Evolutionary conservation across 2,113 vertebrate genomes (phyloP), one percentile per base, ranked within the genome.

Genomic region (Eurypyga helias): DNA sequence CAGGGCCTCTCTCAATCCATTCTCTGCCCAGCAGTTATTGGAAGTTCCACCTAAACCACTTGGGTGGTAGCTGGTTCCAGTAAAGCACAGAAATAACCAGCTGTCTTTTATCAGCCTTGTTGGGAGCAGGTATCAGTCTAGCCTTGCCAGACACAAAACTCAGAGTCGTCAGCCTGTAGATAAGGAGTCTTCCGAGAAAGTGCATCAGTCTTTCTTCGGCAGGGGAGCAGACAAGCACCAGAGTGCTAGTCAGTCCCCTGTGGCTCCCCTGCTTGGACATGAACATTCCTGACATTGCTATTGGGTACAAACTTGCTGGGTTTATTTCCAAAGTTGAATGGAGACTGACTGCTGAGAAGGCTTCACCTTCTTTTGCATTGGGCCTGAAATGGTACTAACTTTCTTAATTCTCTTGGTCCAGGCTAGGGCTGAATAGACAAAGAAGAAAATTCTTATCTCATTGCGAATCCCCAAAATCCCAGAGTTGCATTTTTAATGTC

Each of bases 251-350:
- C 34, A 21, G 72, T 13, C 23, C 31, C 16, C 13, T 11, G 58
- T 21, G 26, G 26, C 54, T 61, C 18, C 34, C 7, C 43, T 61
- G 49, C 58, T 55, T 29, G 69, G 31, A 21, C 3, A 3, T 7
- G 11, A 31, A 29, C 6, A 15, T 38, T 83, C 25, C 21, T 48
- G 51, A 18, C 0, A 0, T 1, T 38, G 36, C 17, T 18, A 1
- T 10, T 51, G 61, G 20, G 17, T 75, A 51, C 17, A 73, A 7
- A 62, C 20, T 66, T 78, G 52, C 7, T 72, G 54, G 10, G 12
- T 78, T 52, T 70, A 20, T 72, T 76, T 54, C 43, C n/a, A 6
- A 8, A 41, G 18, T 19, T 79, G 9, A 6, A 13, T 36, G 19
- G 21, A 46, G 17, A 18, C 20, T 57, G 7, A 33, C 24, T 84